Conservation (phyloP, 2,888 invertebrate genomes). For the Automeris io region DNA sequence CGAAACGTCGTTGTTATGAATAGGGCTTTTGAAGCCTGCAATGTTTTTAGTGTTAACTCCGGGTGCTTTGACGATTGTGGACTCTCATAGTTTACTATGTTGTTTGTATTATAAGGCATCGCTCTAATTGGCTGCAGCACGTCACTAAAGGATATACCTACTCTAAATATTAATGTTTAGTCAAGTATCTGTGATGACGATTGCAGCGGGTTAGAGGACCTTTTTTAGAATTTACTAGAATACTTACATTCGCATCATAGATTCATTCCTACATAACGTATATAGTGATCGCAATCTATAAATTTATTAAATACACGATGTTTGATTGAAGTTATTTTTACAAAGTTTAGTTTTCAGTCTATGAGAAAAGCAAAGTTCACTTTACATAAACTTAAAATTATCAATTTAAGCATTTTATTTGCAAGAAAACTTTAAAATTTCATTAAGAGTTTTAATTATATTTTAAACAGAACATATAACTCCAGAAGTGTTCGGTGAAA, state of each 20-base stretch:
- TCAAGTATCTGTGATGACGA: not conserved
- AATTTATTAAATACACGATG: slow-evolving; percentile 51
- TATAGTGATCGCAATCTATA: slow-evolving; percentile 10
- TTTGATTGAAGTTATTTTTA: slow-evolving; percentile 50
- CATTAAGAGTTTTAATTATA: too few species aligned
- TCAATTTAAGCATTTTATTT: too few species aligned
- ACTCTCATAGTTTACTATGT: slow-evolving; percentile 67
- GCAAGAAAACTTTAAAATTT: too few species aligned
- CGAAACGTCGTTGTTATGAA: slow-evolving; percentile 58
- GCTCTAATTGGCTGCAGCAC: slow-evolving; percentile 42
- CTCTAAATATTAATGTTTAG: not conserved
- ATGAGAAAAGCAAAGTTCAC: too few species aligned
- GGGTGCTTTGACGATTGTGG: slow-evolving; percentile 77
- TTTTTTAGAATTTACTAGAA: slow-evolving; percentile 68
- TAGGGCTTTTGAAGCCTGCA: slow-evolving; percentile 70
- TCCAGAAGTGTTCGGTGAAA: too few species aligned
- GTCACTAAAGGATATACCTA: slow-evolving; percentile 1
- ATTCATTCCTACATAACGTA: slow-evolving; percentile 11
- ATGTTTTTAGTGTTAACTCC: slow-evolving; percentile 73
- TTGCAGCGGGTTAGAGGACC: slow-evolving; percentile 49
- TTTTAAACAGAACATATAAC: too few species aligned
- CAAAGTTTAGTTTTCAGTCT: too few species aligned
- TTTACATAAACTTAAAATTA: too few species aligned
- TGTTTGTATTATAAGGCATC: slow-evolving; percentile 59
- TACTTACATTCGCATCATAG: slow-evolving; percentile 61